These are phyloP conservation scores for Nasonia vitripennis DNA, from an alignment of 1,140 invertebrate species.

Conservation along the genomic window DNA sequence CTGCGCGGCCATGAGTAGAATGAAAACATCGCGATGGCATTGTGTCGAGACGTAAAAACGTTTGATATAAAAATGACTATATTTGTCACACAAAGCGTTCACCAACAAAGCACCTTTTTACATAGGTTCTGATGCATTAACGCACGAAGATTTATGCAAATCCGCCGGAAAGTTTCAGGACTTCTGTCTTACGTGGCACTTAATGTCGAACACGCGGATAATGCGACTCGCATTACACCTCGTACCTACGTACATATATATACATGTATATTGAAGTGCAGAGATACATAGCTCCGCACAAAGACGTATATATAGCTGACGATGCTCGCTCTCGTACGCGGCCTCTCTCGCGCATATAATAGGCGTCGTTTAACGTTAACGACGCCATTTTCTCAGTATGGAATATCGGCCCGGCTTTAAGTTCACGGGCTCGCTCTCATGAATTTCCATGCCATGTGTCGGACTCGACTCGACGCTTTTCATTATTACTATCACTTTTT, in stretches of 20 bases:
- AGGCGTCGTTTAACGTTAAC: slow-evolving; percentile 73
- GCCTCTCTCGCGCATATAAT: slow-evolving; percentile 64
- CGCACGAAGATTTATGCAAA: neutral
- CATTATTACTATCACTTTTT: slow-evolving; percentile 13
- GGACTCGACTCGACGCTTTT: slow-evolving; percentile 11
- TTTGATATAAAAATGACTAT: no score
- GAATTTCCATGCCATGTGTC: neutral
- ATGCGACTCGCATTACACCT: slow-evolving; percentile 43
- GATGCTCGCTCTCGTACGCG: slow-evolving; percentile 46
- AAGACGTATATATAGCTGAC: neutral
- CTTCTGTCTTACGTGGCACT: slow-evolving; percentile 47
- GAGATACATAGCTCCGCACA: slow-evolving; percentile 26
- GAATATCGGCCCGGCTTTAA: slow-evolving; percentile 69
- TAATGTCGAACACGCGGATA: slow-evolving; percentile 47
- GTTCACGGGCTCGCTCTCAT: slow-evolving; percentile 69
- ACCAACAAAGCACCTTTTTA: neutral
- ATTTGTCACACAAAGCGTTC: no score
- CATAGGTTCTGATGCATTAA: no score
- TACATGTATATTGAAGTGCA: slow-evolving; percentile 9
- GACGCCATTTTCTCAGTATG: slow-evolving; percentile 74
- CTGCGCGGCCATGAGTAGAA: no score
- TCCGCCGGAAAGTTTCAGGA: slow-evolving; percentile 38
- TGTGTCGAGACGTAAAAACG: no score
- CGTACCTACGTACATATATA: slow-evolving; percentile 17
- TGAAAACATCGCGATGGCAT: no score